A percentile compares a stretch with the other conserved stretches of the same genome.
phyloP scores from a whole-genome alignment of 2,113 vertebrate genomes.

The Gymnarchus niloticus region DNA sequence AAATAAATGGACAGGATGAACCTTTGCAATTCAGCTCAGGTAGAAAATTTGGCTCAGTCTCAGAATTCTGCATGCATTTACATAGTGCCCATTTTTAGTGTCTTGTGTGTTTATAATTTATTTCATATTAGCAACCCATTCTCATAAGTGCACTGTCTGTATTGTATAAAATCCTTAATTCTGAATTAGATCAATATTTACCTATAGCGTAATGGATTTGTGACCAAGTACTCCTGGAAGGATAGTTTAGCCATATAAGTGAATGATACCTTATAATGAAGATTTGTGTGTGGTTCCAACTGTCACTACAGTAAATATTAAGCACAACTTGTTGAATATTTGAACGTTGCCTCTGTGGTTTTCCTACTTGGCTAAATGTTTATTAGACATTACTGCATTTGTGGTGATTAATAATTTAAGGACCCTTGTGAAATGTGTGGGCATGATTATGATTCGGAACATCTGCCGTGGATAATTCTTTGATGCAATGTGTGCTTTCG shows the following conservation, averaged over 20 bases:
- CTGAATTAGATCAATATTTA: background rate
- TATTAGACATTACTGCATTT: background rate
- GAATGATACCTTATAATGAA: background rate
- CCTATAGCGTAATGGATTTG: background rate
- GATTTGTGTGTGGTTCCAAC: too few relatives aligned
- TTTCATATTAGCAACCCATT: background rate
- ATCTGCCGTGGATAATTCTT: background rate
- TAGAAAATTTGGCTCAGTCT: background rate
- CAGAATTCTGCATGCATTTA: background rate
- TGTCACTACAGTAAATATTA: too few relatives aligned
- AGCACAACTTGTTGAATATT: background rate
- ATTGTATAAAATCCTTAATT: background rate
- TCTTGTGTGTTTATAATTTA: too few relatives aligned
- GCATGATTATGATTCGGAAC: background rate
- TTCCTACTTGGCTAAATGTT: background rate
- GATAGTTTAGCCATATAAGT: background rate
- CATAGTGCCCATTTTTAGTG: background rate
- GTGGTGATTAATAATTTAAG: background rate
- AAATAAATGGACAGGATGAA: background rate
- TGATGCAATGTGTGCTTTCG: background rate
- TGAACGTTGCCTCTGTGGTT: background rate
- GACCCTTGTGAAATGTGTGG: background rate
- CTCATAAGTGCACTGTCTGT: background rate
- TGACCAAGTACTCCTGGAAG: background rate
- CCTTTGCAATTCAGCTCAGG: slow-evolving; percentile 16